Evolutionary conservation across 2,888 invertebrate species (phyloP).

Genomic region (Sarcophaga subvicina): DNA sequence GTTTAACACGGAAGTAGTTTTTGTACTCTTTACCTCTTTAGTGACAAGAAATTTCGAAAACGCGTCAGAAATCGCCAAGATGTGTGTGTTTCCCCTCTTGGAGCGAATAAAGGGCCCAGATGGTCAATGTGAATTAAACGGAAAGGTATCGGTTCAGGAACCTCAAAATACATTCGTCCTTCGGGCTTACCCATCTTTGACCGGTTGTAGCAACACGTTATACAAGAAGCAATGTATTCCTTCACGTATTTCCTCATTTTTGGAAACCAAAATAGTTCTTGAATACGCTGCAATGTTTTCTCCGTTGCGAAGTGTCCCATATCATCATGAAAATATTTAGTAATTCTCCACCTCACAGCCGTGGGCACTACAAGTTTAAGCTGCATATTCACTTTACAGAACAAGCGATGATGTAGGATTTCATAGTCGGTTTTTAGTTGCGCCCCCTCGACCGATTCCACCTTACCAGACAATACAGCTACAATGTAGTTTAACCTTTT

Average conservation of each 20-base stretch:
- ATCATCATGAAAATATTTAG: constrained; percentile 41
- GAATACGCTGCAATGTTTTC: not conserved
- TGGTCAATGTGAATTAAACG: constrained; percentile 66
- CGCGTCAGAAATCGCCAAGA: constrained; percentile 56
- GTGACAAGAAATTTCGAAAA: too few relatives aligned
- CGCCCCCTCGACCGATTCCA: constrained; percentile 9
- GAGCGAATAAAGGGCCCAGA: constrained; percentile 56
- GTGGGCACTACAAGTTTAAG: constrained; percentile 47
- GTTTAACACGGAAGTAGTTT: constrained; percentile 65
- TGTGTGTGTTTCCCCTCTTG: constrained; percentile 38
- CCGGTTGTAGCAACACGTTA: constrained; percentile 56
- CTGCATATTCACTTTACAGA: constrained; percentile 16
- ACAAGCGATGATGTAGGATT: constrained; percentile 59
- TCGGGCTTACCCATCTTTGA: constrained; percentile 41
- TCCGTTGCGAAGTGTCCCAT: constrained; percentile 45
- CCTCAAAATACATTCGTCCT: constrained; percentile 43
- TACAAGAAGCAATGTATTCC: constrained; percentile 50
- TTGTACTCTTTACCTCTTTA: constrained; percentile 61
- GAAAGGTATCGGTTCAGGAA: constrained; percentile 15
- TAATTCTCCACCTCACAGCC: constrained; percentile 34
- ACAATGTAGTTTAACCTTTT: constrained; percentile 36
- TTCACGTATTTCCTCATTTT: constrained; percentile 45
- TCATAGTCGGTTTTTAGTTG: constrained; percentile 41
- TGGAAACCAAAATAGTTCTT: too few relatives aligned
- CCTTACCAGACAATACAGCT: constrained; percentile 24